phyloP scores from a whole-genome alignment of 2,113 vertebrate species.

The Hucho hucho region DNA sequence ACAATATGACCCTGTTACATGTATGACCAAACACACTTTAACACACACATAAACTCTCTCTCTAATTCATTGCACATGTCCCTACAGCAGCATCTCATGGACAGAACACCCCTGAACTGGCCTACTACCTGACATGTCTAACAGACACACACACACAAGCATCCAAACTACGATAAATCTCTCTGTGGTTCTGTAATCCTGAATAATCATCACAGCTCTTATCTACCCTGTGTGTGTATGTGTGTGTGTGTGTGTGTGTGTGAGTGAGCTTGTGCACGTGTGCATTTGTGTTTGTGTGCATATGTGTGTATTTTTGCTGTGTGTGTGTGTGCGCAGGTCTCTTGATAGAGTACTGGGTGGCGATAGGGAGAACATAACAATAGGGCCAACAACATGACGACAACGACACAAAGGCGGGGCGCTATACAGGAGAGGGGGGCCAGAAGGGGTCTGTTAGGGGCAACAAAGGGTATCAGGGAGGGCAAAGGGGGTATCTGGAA shows the following conservation, averaged over 20 bases:
- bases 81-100: neutral
- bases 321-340: constrained; percentile 47
- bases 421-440: constrained; percentile 44
- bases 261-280: constrained; percentile 5
- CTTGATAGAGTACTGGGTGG: constrained; percentile 29
- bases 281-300: constrained; percentile 13
- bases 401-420: constrained; percentile 64
- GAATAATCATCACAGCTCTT: neutral
- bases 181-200: neutral
- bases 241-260: constrained; percentile 29
- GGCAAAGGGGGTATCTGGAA: constrained; percentile 47
- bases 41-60: constrained; percentile 15
- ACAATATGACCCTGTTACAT: constrained; percentile 32
- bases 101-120: neutral
- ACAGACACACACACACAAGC: constrained; percentile 1
- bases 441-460: constrained; percentile 25
- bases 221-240: constrained; percentile 23
- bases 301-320: constrained; percentile 13
- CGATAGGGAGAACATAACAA: constrained; percentile 49
- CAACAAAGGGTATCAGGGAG: constrained; percentile 20
- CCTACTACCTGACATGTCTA: neutral
- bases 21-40: constrained; percentile 35
- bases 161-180: neutral
- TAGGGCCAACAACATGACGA: constrained; percentile 58
- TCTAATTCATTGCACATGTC: neutral